These are phyloP conservation scores for Lumbricus terrestris DNA, from an alignment of 2,888 invertebrate genomes.

Conservation along the genomic window DNA sequence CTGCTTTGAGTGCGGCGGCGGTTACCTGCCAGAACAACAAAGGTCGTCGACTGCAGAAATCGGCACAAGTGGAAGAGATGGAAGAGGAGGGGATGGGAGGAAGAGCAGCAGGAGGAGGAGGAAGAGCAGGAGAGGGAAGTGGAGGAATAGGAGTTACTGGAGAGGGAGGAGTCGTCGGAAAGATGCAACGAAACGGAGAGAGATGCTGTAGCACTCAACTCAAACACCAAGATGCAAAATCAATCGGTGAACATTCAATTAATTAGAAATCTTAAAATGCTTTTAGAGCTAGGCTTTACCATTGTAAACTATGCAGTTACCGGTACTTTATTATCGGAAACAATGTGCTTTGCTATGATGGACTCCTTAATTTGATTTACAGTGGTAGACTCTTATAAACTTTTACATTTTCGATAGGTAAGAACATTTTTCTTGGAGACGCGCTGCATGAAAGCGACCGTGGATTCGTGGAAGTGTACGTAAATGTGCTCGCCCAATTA, in stretches of 20 bases:
- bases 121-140: not conserved
- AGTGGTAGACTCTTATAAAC: too few relatives aligned
- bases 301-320: not conserved
- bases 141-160: not conserved
- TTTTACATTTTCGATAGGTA: too few relatives aligned
- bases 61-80: not conserved
- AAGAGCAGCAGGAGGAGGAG: not conserved
- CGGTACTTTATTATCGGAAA: not conserved
- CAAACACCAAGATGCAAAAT: not conserved
- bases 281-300: not conserved
- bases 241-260: not conserved
- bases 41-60: conserved; percentile 13
- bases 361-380: not conserved
- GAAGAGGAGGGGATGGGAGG: not conserved
- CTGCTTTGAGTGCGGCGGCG: not conserved
- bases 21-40: not conserved
- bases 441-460: too few relatives aligned
- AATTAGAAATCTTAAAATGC: not conserved
- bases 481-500: not conserved
- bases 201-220: not conserved
- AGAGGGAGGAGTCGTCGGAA: not conserved
- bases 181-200: not conserved
- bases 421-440: too few relatives aligned
- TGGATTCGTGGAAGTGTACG: too few relatives aligned
- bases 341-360: not conserved